These are phyloP conservation scores for Andricus curvator DNA, from an alignment of 2,888 invertebrate species.

Conservation along the genomic window DNA sequence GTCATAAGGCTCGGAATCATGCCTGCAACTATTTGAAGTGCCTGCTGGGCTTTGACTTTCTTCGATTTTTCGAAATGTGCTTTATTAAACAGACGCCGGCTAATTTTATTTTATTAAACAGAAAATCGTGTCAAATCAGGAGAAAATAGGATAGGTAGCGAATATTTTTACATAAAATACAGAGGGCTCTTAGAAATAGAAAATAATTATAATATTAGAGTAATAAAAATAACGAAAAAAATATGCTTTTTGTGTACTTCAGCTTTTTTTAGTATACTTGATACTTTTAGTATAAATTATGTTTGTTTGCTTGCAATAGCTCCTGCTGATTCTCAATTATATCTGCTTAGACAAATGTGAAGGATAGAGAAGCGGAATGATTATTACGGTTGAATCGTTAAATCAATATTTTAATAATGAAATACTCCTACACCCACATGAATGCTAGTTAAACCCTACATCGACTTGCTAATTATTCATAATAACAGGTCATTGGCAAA, in stretches of 20 bases:
- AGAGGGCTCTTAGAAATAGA: background rate
- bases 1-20: background rate
- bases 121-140: background rate
- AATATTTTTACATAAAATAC: background rate
- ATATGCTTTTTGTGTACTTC: no score
- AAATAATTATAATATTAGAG: background rate
- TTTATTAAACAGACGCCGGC: background rate
- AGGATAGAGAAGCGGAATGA: background rate
- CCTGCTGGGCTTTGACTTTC: background rate
- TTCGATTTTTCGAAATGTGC: background rate
- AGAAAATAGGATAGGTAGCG: background rate
- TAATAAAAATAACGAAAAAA: no score
- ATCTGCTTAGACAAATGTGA: background rate
- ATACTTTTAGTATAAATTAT: background rate
- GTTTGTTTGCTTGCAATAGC: background rate
- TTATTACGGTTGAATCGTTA: background rate
- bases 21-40: background rate
- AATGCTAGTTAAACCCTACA: slow-evolving; percentile 5
- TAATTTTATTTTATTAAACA: background rate
- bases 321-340: background rate
- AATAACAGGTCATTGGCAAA: slow-evolving; percentile 6
- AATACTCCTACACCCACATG: background rate
- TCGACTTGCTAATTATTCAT: slow-evolving; percentile 11
- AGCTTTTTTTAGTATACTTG: background rate
- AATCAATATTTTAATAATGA: slow-evolving; percentile 19